Base-by-base conservation (phyloP, 2,797 vertebrate genomes). In the Cirrhinus molitorella region DNA sequence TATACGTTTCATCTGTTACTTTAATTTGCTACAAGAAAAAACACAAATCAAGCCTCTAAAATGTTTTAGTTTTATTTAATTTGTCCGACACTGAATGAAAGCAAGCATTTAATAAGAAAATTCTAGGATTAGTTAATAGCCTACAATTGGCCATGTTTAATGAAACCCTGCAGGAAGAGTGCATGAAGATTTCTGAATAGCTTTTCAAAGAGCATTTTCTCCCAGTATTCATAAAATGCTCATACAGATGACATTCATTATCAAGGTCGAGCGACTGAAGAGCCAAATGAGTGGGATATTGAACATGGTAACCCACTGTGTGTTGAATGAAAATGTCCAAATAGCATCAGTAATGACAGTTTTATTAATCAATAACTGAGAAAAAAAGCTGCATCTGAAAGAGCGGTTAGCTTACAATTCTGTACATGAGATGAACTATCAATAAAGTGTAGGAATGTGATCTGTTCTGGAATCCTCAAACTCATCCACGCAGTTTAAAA, bases 401-500 rank as follows among this genome's bases (percentile, higher is more conserved):
- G 25, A 23, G 8, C 5, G 8, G 12, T 66, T 16, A 5, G 8
- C 28, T 67, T 66, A 9, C 23, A 47, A 71, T 31, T 51, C 71
- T 66, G 19, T 23, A 45, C 6, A 47, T 13, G 14, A 80, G 40
- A 40, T 19, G 10, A 83, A 2, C 37, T 45, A 25, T 80, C 34
- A 76, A 17, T 83, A 17, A 85, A 55, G 49, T 13, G 14, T 21
- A 45, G 90, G 51, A 85, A 91, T 82, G 83, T 88, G 90, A n/a
- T 94, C 91, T 81, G 86, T 70, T 59, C 82, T 76, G 72, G 83
- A 84, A 65, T 45, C 61, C 83, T 87, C 88, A 85, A 92, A 91
- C 91, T 90, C 91, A 91, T 92, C 89, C 90, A 88, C 55, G 16
- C 88, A 89, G 88, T 92, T 93, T 92, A 92, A 91, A 92, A 92